Evolutionary conservation across 2,797 vertebrate genomes (phyloP).

Genomic region (Coregonus ussuriensis): DNA sequence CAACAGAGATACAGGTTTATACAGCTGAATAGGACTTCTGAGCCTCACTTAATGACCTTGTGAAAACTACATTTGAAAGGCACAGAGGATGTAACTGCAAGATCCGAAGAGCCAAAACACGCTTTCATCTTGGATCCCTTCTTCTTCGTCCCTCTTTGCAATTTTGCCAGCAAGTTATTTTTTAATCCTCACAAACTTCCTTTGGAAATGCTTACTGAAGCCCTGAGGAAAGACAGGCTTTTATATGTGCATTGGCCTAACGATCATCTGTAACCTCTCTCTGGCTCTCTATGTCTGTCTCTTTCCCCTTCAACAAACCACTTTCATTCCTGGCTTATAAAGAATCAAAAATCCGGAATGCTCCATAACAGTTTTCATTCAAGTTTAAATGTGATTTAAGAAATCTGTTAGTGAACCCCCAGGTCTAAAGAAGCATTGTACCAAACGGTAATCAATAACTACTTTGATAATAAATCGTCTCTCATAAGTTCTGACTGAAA

Average conservation of each 20-base stretch:
- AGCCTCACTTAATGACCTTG: background rate
- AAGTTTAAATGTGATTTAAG: background rate
- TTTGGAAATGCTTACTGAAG: conserved; percentile 36
- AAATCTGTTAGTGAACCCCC: background rate
- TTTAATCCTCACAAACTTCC: conserved; percentile 45
- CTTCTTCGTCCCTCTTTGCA: background rate
- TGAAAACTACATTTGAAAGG: conserved; percentile 4
- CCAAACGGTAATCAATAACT: conserved; percentile 3
- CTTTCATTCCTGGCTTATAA: conserved; percentile 23
- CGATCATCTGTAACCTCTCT: conserved; percentile 21
- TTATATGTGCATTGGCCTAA: conserved; percentile 27
- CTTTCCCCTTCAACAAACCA: conserved; percentile 4
- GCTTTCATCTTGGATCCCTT: conserved; percentile 40
- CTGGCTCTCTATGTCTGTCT: background rate
- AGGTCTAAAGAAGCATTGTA: background rate
- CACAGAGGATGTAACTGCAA: background rate
- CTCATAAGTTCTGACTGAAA: conserved; percentile 60
- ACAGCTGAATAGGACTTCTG: background rate
- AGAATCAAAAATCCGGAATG: conserved; percentile 10
- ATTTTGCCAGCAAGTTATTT: conserved; percentile 33
- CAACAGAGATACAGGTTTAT: too few relatives aligned
- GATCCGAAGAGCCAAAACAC: conserved; percentile 12
- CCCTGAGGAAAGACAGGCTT: conserved; percentile 26
- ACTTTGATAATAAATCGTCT: background rate
- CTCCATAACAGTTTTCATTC: background rate